A percentile compares a stretch with the other conserved stretches of the same genome.
phyloP scores from a whole-genome alignment of 2,113 vertebrate genomes.

The Cottus gobio region DNA sequence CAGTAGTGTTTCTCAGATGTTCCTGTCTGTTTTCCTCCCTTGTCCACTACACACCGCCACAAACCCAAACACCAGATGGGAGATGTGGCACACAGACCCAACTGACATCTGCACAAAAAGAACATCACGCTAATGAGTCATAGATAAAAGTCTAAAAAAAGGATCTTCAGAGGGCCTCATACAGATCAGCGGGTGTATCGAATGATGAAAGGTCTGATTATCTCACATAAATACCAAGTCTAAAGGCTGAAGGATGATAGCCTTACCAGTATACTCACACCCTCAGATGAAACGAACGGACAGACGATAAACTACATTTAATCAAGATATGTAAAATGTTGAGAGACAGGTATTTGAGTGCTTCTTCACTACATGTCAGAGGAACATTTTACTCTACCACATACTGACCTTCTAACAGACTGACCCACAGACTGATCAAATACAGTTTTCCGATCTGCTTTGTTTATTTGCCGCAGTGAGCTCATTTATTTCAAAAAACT shows the following conservation, averaged over 20 bases:
- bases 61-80: constrained; percentile 79
- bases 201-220: constrained; percentile 36
- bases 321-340: neutral
- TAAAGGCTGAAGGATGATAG: constrained; percentile 3
- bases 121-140: constrained; percentile 40
- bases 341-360: neutral
- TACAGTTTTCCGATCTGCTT: neutral
- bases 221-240: constrained; percentile 12
- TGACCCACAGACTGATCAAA: neutral
- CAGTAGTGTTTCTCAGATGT: constrained; percentile 55
- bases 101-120: constrained; percentile 58
- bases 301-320: neutral
- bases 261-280: neutral
- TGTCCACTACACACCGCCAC: constrained; percentile 35
- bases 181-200: constrained; percentile 13
- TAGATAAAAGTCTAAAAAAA: constrained; percentile 1
- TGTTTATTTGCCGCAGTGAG: neutral
- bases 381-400: neutral
- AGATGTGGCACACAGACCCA: constrained; percentile 47
- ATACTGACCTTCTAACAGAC: neutral
- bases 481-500: neutral
- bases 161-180: constrained; percentile 48
- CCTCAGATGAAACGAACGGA: neutral
- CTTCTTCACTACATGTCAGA: neutral
- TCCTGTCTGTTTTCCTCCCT: constrained; percentile 35